These are phyloP conservation scores for Melanotaenia maccullochi DNA, from an alignment of 2,797 vertebrate genomes.

Conservation along the genomic window DNA sequence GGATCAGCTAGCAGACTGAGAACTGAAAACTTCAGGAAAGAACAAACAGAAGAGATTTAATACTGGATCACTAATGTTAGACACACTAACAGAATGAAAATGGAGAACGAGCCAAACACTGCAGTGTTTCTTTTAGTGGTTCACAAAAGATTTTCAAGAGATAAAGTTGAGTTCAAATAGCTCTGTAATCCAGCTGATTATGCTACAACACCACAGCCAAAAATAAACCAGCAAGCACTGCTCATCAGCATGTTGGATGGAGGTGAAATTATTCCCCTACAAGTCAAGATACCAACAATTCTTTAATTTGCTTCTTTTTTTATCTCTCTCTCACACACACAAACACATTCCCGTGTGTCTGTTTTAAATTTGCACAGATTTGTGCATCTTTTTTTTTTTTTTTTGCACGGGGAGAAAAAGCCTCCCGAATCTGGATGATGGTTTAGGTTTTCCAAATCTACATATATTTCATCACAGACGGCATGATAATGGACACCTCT, in stretches of 20 bases:
- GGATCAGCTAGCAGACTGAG: constrained; percentile 33
- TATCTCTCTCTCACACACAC: too few species aligned
- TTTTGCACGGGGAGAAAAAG: background rate
- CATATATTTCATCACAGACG: background rate
- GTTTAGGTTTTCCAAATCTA: background rate
- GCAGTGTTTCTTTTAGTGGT: background rate
- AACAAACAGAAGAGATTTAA: constrained; percentile 20
- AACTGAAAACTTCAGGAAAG: constrained; percentile 54
- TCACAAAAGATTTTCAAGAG: background rate
- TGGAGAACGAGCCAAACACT: background rate
- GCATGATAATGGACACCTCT: background rate
- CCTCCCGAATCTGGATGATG: background rate
- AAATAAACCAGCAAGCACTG: background rate
- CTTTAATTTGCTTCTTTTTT: too few species aligned
- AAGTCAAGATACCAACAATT: background rate
- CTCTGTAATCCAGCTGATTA: background rate
- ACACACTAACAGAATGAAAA: background rate
- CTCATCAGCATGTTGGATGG: background rate
- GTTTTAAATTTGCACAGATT: background rate
- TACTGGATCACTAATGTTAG: too few species aligned
- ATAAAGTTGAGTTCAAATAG: background rate
- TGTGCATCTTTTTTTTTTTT: background rate
- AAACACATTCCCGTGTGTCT: background rate
- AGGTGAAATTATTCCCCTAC: background rate
- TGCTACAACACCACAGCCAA: background rate